These are phyloP conservation scores for Leptopterna dolabrata DNA, from an alignment of 2,888 invertebrate species.

Conservation along the genomic window DNA sequence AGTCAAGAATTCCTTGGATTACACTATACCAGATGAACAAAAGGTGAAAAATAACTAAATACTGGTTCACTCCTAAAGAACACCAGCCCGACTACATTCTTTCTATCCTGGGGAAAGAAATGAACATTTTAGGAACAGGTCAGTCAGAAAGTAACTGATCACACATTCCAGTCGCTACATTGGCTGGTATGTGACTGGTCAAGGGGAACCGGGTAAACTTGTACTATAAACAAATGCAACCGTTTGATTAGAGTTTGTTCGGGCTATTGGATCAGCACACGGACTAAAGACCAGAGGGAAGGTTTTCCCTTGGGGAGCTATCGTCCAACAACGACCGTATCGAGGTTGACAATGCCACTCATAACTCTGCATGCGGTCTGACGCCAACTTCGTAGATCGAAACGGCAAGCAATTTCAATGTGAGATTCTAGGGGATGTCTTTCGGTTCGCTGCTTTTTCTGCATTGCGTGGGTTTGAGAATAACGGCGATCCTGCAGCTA, in stretches of 20 bases:
- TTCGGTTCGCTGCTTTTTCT: too few relatives aligned
- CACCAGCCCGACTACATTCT: too few relatives aligned
- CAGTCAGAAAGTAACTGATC: neutral
- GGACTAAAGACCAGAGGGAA: neutral
- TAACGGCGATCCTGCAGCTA: too few relatives aligned
- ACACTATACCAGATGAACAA: too few relatives aligned
- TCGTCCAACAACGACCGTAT: neutral
- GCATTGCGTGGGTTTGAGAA: too few relatives aligned
- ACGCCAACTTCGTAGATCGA: too few relatives aligned
- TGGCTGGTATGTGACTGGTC: neutral
- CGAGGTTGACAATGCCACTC: neutral
- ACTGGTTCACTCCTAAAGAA: too few relatives aligned
- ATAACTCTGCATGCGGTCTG: neutral
- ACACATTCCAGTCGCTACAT: too few relatives aligned
- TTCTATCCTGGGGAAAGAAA: neutral
- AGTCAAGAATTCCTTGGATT: too few relatives aligned
- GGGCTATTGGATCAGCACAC: slow-evolving; percentile 16
- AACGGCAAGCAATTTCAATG: too few relatives aligned
- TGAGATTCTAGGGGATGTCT: too few relatives aligned
- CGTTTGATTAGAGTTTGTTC: slow-evolving; percentile 38
- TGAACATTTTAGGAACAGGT: neutral
- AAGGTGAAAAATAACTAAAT: too few relatives aligned
- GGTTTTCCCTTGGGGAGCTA: slow-evolving; percentile 27
- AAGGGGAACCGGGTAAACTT: neutral
- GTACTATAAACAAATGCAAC: slow-evolving; percentile 2